A percentile compares a stretch with the other conserved stretches of the same genome.
Evolutionary conservation across 2,888 invertebrate species (phyloP).

Genomic region (Cetonia aurata): DNA sequence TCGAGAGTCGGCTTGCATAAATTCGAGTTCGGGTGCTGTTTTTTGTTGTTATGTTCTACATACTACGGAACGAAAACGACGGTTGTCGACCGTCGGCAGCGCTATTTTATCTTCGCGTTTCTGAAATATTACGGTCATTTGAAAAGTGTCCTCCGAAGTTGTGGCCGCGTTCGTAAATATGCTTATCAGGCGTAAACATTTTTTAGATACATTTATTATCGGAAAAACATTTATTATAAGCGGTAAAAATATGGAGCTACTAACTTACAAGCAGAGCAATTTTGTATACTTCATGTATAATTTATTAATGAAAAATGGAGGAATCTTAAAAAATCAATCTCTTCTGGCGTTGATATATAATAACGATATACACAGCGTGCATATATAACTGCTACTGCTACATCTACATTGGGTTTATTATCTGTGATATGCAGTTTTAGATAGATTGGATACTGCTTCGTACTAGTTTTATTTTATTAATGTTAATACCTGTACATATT

Average conservation of each 20-base stretch:
- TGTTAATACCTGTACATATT: too few relatives aligned
- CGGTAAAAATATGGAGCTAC: background rate
- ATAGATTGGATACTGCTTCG: too few relatives aligned
- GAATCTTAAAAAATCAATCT: too few relatives aligned
- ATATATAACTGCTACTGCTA: too few relatives aligned
- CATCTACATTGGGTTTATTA: too few relatives aligned
- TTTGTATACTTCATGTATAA: too few relatives aligned
- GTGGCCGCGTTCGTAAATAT: conserved; percentile 3
- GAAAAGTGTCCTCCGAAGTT: conserved; percentile 1
- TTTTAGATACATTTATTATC: conserved; percentile 24
- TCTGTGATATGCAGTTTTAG: too few relatives aligned
- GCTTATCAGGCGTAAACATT: background rate
- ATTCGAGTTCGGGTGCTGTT: conserved; percentile 24
- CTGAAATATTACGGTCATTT: conserved; percentile 33
- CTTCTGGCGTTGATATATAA: too few relatives aligned
- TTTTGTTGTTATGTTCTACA: background rate
- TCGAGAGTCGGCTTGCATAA: conserved; percentile 8
- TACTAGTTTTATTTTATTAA: too few relatives aligned
- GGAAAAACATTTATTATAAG: conserved; percentile 13
- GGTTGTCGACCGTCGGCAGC: background rate
- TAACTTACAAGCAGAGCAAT: too few relatives aligned
- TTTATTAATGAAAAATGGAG: too few relatives aligned
- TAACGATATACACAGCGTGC: too few relatives aligned
- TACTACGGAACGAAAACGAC: conserved; percentile 4
- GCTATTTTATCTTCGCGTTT: conserved; percentile 26